phyloP scores from a whole-genome alignment of 1,140 invertebrate genomes.

The Polypedilum vanderplanki region DNA sequence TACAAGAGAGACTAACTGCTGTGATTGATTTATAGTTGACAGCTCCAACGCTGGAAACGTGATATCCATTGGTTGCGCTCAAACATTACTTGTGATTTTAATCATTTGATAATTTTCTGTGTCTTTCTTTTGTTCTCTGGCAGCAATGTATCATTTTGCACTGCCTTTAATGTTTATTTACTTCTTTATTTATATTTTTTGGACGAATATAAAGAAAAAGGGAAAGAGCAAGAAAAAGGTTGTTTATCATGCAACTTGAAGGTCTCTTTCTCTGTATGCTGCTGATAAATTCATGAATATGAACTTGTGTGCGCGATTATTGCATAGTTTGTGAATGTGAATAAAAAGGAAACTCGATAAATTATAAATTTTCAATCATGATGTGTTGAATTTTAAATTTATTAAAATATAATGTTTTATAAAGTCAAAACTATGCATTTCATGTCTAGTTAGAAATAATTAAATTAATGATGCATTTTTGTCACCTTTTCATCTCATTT shows the following conservation, averaged over 20 bases:
- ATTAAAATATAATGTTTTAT: no score
- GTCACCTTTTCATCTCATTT: no score
- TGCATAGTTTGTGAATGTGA: no score
- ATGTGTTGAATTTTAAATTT: no score
- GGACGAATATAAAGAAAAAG: not conserved
- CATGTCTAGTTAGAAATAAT: no score
- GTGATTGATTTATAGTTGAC: conserved; percentile 27
- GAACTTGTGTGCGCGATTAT: not conserved
- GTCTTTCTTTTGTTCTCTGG: conserved; percentile 11
- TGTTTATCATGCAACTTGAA: not conserved
- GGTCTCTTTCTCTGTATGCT: not conserved
- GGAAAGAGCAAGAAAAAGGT: no score
- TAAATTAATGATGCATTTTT: no score
- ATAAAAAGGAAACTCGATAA: not conserved
- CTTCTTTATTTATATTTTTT: no score
- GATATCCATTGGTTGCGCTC: conserved; percentile 26
- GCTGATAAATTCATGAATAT: no score
- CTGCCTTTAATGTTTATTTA: not conserved
- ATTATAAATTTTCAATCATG: not conserved
- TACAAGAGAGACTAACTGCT: not conserved
- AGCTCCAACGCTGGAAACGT: conserved; percentile 10
- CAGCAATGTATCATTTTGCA: conserved; percentile 17
- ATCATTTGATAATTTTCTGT: conserved; percentile 21
- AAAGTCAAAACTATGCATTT: no score
- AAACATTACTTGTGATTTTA: conserved; percentile 20